Evolutionary conservation across 2,888 invertebrate species (phyloP), one percentile per base, ranked within the genome.

Genomic region (Drosophila putrida): DNA sequence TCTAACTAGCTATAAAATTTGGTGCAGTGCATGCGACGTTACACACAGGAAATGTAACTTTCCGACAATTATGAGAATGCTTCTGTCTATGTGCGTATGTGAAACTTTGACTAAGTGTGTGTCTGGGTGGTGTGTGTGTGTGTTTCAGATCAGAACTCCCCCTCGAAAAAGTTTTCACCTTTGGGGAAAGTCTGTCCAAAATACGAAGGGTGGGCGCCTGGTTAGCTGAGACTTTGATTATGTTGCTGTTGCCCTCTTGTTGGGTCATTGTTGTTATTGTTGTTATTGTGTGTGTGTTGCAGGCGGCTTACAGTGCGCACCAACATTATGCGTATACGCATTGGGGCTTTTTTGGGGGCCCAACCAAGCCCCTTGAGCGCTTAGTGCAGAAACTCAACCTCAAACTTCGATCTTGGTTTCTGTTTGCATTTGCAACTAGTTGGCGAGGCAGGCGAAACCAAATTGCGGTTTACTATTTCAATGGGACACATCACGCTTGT

Each of bases 401-500:
- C 50, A 47, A 49, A 27, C 44, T 61, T 41, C 50, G 50, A 49
- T 31, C 44, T 61, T 41, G 43, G 60, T 62, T 67, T 62, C 80
- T 75, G 88, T 83, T 83, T 81, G 79, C 73, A 83, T 71, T 83
- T 81, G 64, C 79, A 80, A 80, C 78, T 78, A 80, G 81, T 66
- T 58, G 63, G 60, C 50, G 61, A 53, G 64, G 46, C 38, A 53
- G 54, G 57, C 72, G 31, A 31, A 75, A 61, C 74, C 73, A 81
- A 87, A 85, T 87, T 85, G 89, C 82, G 89, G 85, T 82, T 70
- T 75, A 80, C 80, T 66, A 74, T 80, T 86, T 71, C 83, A 86
- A 78, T 80, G 62, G 73, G 65, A 50, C 63, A 63, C 55, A 67
- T 41, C 31, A 31, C 15, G 9, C 1, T 28, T 67, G 39, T 51